Evolutionary conservation across 2,888 invertebrate genomes (phyloP), one percentile per base, ranked within the genome.

Genomic region (Chironomus tentans): DNA sequence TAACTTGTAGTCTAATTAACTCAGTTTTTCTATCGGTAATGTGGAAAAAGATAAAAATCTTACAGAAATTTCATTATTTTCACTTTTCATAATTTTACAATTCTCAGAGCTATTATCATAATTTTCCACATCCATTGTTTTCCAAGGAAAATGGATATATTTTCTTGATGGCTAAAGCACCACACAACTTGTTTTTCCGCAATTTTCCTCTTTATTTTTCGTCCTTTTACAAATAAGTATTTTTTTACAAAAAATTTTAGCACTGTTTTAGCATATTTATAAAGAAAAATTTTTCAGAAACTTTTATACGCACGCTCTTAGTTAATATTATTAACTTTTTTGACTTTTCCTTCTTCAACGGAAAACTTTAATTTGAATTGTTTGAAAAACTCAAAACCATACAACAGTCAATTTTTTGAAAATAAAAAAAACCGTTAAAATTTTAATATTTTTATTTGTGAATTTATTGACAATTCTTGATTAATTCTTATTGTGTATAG

Each of bases 41-140:
- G 2, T 7, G 38, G 1, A 38, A 38, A 38, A 38, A 7, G 38
- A 38, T 38, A n/a, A n/a, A 48, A 24, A n/a, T n/a, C 76, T 71
- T 72, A 50, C 65, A 65, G 50, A 18, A 50, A 65, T 65, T 76
- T 38, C 76, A 48, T 71, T 65, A 68, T 76, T 65, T 76, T 76
- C 76, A 65, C 56, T 74, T 74, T 74, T 73, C 72, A 73, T 71
- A n/a, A 71, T 73, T 73, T 73, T 73, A 62, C 68, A 46, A n/a
- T 68, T 18, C 28, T 68, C 68, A 38, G n/a, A 13, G n/a, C 21
- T 46, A 68, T 68, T 68, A 2, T 28, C 28, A 46, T 28, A 68
- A 38, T 46, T 68, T 46, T 68, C 68, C 38, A 38, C 15, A 68
- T 68, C 68, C 68, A 68, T 68, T 38, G 68, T 22, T 38, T 38